Conservation (phyloP, 2,113 vertebrate species). For the Microtus oregoni region DNA sequence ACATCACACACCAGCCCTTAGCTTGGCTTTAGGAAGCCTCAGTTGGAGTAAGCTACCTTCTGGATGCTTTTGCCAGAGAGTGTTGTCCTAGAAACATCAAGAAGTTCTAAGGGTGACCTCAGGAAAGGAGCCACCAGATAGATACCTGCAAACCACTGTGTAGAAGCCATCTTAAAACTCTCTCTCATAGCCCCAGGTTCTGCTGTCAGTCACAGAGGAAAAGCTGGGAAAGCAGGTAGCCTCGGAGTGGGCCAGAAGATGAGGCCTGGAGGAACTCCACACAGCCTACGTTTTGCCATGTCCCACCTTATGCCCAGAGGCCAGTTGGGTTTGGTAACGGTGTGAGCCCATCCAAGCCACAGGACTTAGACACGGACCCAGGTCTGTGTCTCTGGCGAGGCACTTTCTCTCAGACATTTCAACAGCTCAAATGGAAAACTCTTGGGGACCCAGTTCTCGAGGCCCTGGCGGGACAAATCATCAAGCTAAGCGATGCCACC, state of each 20-base stretch:
- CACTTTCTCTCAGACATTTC: constrained; percentile 36
- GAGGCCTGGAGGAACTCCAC: neutral
- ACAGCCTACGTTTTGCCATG: neutral
- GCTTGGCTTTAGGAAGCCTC: neutral
- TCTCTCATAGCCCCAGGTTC: neutral
- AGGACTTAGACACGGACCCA: neutral
- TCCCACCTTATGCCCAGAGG: neutral
- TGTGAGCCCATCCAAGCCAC: neutral
- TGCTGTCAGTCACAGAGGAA: neutral
- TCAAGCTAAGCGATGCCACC: constrained; percentile 71
- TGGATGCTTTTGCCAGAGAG: neutral
- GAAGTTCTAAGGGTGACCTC: neutral
- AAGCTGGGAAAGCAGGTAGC: neutral
- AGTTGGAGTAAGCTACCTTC: neutral
- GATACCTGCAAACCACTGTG: neutral
- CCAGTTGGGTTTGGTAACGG: neutral
- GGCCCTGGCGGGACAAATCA: constrained; percentile 30
- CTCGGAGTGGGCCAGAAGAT: neutral
- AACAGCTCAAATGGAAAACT: constrained; percentile 54
- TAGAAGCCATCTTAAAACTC: neutral
- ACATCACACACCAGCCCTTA: neutral
- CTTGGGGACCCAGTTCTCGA: constrained; percentile 44
- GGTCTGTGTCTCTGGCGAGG: neutral
- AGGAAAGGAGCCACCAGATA: neutral
- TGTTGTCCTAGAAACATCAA: neutral